phyloP scores from a whole-genome alignment of 2,888 invertebrate genomes.

The Drosophila pseudotakahashii region DNA sequence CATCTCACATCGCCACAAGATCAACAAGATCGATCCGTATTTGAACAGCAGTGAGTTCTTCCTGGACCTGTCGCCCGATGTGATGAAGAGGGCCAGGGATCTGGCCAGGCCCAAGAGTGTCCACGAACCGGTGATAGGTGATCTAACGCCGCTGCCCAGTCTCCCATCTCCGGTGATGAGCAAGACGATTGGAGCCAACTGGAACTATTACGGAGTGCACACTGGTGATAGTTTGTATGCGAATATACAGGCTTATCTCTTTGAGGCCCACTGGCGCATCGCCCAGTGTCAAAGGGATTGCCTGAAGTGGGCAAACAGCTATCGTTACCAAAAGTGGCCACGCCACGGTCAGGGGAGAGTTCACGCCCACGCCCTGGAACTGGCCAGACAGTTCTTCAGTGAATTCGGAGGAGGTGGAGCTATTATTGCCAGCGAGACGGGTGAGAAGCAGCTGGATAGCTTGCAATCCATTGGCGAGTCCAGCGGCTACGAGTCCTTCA shows the following conservation, averaged over 20 bases:
- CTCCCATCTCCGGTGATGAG: slow-evolving; percentile 82
- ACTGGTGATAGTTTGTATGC: slow-evolving; percentile 89
- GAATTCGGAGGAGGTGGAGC: slow-evolving; percentile 74
- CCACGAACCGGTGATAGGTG: slow-evolving; percentile 48
- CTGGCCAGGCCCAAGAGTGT: slow-evolving; percentile 80
- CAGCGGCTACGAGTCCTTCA: slow-evolving; percentile 91
- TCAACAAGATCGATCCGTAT: slow-evolving; percentile 90
- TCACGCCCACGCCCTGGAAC: slow-evolving; percentile 78
- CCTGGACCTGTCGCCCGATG: slow-evolving; percentile 89
- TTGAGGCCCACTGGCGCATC: slow-evolving; percentile 92
- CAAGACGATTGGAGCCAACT: slow-evolving; percentile 85
- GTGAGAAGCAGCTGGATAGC: slow-evolving; percentile 86
- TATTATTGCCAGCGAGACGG: slow-evolving; percentile 55
- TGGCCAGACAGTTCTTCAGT: slow-evolving; percentile 83
- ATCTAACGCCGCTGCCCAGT: slow-evolving; percentile 53
- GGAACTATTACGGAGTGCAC: slow-evolving; percentile 85
- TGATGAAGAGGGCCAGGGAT: slow-evolving; percentile 83
- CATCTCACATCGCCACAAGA: slow-evolving; percentile 90
- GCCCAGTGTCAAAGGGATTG: slow-evolving; percentile 90
- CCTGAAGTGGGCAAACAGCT: slow-evolving; percentile 91
- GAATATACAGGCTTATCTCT: slow-evolving; percentile 93
- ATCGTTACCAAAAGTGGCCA: slow-evolving; percentile 86
- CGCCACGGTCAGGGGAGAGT: slow-evolving; percentile 61
- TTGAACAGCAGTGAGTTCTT: slow-evolving; percentile 91
- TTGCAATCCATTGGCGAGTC: slow-evolving; percentile 89